Conservation (phyloP, 1,140 invertebrate genomes). For the Drosophila aff. region DNA sequence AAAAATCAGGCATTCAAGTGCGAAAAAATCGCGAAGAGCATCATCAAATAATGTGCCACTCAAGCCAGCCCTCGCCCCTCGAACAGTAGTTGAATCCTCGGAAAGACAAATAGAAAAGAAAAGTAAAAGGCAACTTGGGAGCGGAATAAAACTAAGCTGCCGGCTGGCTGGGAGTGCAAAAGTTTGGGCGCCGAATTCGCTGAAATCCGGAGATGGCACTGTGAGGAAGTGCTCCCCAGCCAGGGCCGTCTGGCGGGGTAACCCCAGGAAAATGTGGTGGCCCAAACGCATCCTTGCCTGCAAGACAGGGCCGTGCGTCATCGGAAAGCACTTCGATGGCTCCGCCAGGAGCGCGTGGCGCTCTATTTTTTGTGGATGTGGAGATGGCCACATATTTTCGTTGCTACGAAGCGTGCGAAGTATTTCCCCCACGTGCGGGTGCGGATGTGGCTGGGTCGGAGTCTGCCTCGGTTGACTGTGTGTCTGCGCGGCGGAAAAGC, state of each 20-base stretch:
- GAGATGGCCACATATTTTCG: constrained; percentile 70
- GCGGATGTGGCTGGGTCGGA: constrained; percentile 4
- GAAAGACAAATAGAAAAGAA: constrained; percentile 82
- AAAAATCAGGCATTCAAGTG: constrained; percentile 85
- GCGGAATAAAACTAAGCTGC: constrained; percentile 69
- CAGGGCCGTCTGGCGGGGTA: neutral
- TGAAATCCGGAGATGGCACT: constrained; percentile 52
- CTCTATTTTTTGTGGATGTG: constrained; percentile 26
- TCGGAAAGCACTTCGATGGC: constrained; percentile 69
- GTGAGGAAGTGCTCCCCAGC: constrained; percentile 13
- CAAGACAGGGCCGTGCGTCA: constrained; percentile 56
- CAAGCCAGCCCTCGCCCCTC: constrained; percentile 49
- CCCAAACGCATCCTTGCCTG: constrained; percentile 13
- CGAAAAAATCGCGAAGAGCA: constrained; percentile 85
- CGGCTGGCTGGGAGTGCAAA: constrained; percentile 32
- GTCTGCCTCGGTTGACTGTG: constrained; percentile 20
- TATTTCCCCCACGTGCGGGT: constrained; percentile 51
- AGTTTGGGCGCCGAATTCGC: constrained; percentile 45
- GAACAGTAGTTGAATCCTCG: constrained; percentile 31
- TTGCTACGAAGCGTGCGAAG: constrained; percentile 73
- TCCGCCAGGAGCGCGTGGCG: constrained; percentile 45
- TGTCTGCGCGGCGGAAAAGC: constrained; percentile 77
- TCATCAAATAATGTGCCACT: constrained; percentile 84
- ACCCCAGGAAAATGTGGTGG: neutral
- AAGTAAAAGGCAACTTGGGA: constrained; percentile 62